Percentiles rank a stretch among this genome's conserved stretches.
Evolutionary conservation across 2,888 invertebrate genomes (phyloP).

Genomic region (Cecidostiba fungosa): DNA sequence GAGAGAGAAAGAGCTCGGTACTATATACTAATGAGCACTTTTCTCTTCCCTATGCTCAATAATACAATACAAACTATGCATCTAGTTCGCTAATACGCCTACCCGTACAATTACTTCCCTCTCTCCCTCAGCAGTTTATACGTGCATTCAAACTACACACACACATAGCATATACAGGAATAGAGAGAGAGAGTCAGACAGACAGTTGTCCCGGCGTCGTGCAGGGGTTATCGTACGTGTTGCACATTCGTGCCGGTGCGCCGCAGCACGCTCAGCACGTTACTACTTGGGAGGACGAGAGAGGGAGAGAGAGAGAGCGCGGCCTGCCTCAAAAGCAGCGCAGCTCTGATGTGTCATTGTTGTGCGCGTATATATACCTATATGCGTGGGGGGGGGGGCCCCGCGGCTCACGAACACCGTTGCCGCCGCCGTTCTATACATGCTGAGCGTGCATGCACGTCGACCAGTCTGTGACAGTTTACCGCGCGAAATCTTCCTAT

Average conservation of each 20-base stretch:
- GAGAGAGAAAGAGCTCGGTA: background rate
- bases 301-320: background rate
- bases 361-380: background rate
- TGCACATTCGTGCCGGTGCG: conserved; percentile 16
- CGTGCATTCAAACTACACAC: background rate
- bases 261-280: conserved; percentile 48
- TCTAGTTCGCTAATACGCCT: conserved; percentile 55
- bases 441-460: background rate
- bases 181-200: background rate
- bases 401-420: conserved; percentile 29
- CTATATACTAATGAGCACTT: conserved; percentile 33
- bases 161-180: background rate
- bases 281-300: conserved; percentile 32
- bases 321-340: conserved; percentile 46
- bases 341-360: conserved; percentile 51
- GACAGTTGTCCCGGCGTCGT: background rate
- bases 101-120: conserved; percentile 35
- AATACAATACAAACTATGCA: conserved; percentile 49
- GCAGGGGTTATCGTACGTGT: conserved; percentile 24
- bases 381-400: conserved; percentile 36
- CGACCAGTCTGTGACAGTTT: conserved; percentile 39
- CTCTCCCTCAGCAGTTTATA: conserved; percentile 33
- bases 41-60: conserved; percentile 26
- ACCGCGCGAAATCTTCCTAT: conserved; percentile 60
- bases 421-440: background rate